Conservation (phyloP, 1,140 invertebrate species). For the Asobara japonica region DNA sequence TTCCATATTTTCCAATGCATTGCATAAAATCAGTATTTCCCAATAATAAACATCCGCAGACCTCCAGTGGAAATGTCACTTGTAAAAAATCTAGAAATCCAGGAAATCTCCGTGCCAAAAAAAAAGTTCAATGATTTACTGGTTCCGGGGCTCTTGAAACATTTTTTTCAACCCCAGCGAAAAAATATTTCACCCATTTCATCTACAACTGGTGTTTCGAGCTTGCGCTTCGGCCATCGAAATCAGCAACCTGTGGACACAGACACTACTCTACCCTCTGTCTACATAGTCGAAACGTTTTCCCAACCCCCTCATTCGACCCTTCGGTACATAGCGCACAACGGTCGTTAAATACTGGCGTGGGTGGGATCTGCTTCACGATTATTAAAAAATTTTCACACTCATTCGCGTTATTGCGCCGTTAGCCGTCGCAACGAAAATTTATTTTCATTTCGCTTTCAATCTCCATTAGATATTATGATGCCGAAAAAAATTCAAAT, state of each 20-base stretch:
- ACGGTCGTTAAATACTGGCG: slow-evolving; percentile 22
- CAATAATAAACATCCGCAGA: no score
- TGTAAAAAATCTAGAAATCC: no score
- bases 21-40: no score
- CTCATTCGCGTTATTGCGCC: slow-evolving; percentile 25
- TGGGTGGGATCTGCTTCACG: slow-evolving; percentile 13
- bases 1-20: no score
- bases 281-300: neutral
- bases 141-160: neutral
- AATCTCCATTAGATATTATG: slow-evolving; percentile 27
- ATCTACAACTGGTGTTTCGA: neutral
- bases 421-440: slow-evolving; percentile 17
- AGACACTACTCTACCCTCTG: neutral
- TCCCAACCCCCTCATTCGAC: neutral
- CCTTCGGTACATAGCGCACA: neutral
- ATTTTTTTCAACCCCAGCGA: neutral
- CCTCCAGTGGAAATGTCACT: no score
- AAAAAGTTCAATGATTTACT: no score
- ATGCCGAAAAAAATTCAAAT: neutral
- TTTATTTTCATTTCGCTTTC: slow-evolving; percentile 27
- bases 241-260: slow-evolving; percentile 24
- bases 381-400: slow-evolving; percentile 30
- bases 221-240: neutral
- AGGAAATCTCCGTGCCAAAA: no score
- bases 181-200: neutral